phyloP scores from a whole-genome alignment of 2,797 vertebrate genomes.

The Delichon dasypus region DNA sequence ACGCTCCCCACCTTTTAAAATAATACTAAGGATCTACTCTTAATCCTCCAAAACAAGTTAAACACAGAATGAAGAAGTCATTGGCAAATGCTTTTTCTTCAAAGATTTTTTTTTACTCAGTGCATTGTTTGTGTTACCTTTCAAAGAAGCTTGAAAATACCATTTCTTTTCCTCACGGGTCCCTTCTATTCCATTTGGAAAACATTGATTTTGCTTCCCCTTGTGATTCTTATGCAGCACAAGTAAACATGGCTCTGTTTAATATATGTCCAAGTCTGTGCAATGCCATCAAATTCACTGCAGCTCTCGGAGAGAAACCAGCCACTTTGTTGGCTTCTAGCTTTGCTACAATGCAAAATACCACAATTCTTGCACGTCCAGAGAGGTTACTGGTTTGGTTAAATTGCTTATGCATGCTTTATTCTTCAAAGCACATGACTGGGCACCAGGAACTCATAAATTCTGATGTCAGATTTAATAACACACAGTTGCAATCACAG shows the following conservation, averaged over 20 bases:
- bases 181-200: constrained; percentile 62
- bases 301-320: constrained; percentile 13
- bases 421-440: background rate
- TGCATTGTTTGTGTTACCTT: constrained; percentile 53
- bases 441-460: background rate
- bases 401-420: constrained; percentile 1
- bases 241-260: constrained; percentile 59
- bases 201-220: constrained; percentile 60
- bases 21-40: background rate
- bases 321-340: background rate
- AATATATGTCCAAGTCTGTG: constrained; percentile 48
- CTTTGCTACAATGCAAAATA: background rate
- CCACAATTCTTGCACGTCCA: background rate
- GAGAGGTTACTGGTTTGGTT: background rate
- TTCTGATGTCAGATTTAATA: background rate
- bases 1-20: background rate
- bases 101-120: background rate
- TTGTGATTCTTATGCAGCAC: constrained; percentile 54
- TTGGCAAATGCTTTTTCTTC: constrained; percentile 9
- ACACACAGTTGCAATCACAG: background rate
- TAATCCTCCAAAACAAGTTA: constrained; percentile 6
- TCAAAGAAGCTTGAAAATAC: constrained; percentile 57
- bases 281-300: constrained; percentile 54
- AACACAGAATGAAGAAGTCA: background rate
- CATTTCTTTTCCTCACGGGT: constrained; percentile 50